Conservation (phyloP, 2,797 vertebrate species). For the Poeciliopsis infans region DNA sequence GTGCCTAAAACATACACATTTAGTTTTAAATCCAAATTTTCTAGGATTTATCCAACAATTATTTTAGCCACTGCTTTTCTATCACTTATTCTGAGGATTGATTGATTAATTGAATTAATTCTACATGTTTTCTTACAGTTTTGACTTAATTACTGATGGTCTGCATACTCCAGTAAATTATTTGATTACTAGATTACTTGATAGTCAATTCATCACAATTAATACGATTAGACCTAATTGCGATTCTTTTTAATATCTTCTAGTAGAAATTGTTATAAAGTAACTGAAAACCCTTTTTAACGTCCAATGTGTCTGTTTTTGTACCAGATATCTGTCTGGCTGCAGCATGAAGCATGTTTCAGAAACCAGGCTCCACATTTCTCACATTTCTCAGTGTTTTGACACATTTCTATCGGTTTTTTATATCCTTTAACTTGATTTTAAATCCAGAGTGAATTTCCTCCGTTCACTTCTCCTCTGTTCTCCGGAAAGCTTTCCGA, state of each 20-base stretch:
- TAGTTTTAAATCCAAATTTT: neutral
- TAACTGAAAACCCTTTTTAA: neutral
- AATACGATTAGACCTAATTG: no score
- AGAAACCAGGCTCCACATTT: neutral
- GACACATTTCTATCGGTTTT: neutral
- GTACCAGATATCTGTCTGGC: neutral
- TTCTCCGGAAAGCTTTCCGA: conserved; percentile 7
- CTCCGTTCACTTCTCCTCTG: conserved; percentile 43
- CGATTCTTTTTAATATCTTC: neutral
- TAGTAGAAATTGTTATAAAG: neutral
- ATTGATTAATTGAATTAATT: no score
- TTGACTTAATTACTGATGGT: neutral
- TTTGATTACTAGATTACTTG: no score
- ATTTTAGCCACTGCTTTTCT: neutral
- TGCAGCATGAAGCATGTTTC: neutral
- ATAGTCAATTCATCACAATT: no score
- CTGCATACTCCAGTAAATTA: no score
- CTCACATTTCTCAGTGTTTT: neutral
- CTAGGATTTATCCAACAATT: neutral
- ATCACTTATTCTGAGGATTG: no score
- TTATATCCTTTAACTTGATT: neutral
- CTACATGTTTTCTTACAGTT: no score
- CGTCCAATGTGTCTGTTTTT: neutral
- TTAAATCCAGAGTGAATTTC: conserved; percentile 25
- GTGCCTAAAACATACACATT: neutral